A percentile compares a stretch with the other conserved stretches of the same genome.
Conservation (phyloP, 2,113 vertebrate genomes). For the Lates calcarifer region DNA sequence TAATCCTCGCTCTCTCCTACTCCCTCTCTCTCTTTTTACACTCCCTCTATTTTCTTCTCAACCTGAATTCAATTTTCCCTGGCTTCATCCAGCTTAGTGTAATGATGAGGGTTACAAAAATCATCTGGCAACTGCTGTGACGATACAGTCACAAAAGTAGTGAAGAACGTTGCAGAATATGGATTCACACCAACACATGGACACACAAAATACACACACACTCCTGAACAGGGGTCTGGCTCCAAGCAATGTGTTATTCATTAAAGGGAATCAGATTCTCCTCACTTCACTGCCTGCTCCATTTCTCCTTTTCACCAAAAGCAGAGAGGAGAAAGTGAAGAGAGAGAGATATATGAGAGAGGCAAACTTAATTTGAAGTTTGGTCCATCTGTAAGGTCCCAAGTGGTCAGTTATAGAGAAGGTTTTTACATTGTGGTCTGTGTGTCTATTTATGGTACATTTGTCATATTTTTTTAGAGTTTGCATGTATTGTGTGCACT, state of each 20-base stretch:
- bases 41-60: slow-evolving; percentile 43
- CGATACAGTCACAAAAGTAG: slow-evolving; percentile 69
- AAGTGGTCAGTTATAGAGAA: background rate
- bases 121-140: slow-evolving; percentile 71
- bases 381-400: background rate
- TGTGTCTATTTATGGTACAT: background rate
- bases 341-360: background rate
- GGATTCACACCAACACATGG: slow-evolving; percentile 47
- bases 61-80: slow-evolving; percentile 71
- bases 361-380: slow-evolving; percentile 18
- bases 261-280: slow-evolving; percentile 79
- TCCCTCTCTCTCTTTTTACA: slow-evolving; percentile 34
- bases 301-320: slow-evolving; percentile 37
- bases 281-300: slow-evolving; percentile 50
- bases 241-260: slow-evolving; percentile 79
- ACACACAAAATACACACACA: slow-evolving; percentile 50
- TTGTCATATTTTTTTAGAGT: background rate
- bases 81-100: slow-evolving; percentile 68
- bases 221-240: slow-evolving; percentile 12
- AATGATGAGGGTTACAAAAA: slow-evolving; percentile 75
- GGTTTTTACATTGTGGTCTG: background rate
- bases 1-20: slow-evolving; percentile 36
- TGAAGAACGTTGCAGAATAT: slow-evolving; percentile 42
- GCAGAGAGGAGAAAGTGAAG: slow-evolving; percentile 4
- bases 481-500: slow-evolving; percentile 51